phyloP scores from a whole-genome alignment of 2,888 invertebrate genomes.

The Lordiphosa andalusiaca region DNA sequence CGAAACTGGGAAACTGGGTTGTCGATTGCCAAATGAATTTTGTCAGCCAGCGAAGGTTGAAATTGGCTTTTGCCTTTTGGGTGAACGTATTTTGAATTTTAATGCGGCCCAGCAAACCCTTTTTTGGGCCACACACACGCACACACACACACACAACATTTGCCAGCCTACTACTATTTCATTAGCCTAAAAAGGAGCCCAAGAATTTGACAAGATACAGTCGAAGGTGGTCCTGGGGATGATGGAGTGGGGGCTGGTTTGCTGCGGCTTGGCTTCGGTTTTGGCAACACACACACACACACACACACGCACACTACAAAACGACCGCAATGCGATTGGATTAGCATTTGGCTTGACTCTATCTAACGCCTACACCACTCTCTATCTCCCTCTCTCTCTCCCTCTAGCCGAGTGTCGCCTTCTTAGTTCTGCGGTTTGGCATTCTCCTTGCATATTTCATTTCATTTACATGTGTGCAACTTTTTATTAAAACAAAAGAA shows the following conservation, averaged over 20 bases:
- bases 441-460: too few relatives aligned
- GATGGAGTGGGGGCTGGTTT: too few relatives aligned
- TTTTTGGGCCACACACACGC: constrained; percentile 11
- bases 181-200: constrained; percentile 13
- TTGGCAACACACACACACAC: constrained; percentile 27
- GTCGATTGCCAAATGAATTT: constrained; percentile 69
- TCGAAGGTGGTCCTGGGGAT: neutral
- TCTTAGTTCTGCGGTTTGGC: too few relatives aligned
- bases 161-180: constrained; percentile 10
- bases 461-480: too few relatives aligned
- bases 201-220: constrained; percentile 9
- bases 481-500: too few relatives aligned
- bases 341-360: constrained; percentile 55
- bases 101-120: constrained; percentile 42
- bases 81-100: constrained; percentile 70
- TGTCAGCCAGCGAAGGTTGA: constrained; percentile 65
- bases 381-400: too few relatives aligned
- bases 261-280: constrained; percentile 9
- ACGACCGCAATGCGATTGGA: constrained; percentile 67
- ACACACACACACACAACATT: constrained; percentile 12
- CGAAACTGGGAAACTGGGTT: constrained; percentile 25
- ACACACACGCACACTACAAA: constrained; percentile 41
- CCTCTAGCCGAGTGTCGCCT: too few relatives aligned
- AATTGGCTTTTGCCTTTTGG: constrained; percentile 69
- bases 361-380: constrained; percentile 40